Evolutionary conservation across 2,797 vertebrate genomes (phyloP), one percentile per base, ranked within the genome.

Genomic region (Columba guinea): DNA sequence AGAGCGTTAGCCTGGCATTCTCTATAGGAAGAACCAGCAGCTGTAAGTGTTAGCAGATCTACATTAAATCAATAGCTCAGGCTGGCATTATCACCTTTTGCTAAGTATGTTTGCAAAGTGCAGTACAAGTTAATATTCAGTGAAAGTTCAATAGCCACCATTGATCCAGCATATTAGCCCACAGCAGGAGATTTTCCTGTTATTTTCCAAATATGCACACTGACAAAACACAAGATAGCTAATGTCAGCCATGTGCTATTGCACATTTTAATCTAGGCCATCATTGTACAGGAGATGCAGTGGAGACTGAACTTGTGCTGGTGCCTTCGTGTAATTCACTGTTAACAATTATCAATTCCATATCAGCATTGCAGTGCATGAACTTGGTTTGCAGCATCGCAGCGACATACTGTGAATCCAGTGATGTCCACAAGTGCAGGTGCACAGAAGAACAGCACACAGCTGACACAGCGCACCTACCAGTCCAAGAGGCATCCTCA

Each of bases 121-220:
- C 53, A 48, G 59, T 6, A 74, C 58, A 92, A 90, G 64, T 92
- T 89, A 94, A 89, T 89, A 73, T 60, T 94, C 89, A 93, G 82
- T 80, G 81, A 71, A 94, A 85, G 87, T 68, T 84, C 88, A 89
- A 92, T 67, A 89, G 49, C 30, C 63, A 46, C 14, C 4, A 0
- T 24, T 55, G 59, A 49, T 77, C 81, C 46, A 76, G 51, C 7
- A 2, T 9, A 34, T 49, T 28, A 76, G 44, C 9, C 34, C 79
- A 44, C 41, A 68, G 48, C 55, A 78, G 67, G 51, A 77, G 65
- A 48, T 51, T 83, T 71, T 81, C 58, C 68, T 86, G 19, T n/a
- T 64, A 19, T 55, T 91, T 80, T 89, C 75, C 35, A 83, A 59
- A 80, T 5, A 7, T 0, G 13, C 3, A 24, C 8, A 19, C 30